phyloP scores from a whole-genome alignment of 1,140 invertebrate species.

The Eriosoma lanigerum region DNA sequence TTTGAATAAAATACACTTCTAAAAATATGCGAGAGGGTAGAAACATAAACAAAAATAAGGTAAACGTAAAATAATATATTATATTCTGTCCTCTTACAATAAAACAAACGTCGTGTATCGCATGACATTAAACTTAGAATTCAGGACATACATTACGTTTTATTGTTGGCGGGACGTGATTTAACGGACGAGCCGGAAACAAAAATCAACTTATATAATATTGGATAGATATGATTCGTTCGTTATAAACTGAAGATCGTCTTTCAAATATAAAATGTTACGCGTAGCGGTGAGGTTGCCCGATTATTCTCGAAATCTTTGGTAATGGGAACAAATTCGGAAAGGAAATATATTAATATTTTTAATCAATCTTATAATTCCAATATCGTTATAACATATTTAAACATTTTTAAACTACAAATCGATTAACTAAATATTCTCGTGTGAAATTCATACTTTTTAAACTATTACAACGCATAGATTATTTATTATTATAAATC shows the following conservation, averaged over 20 bases:
- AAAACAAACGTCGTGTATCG: constrained; percentile 11
- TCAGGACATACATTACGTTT: constrained; percentile 31
- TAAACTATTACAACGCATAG: no score
- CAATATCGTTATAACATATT: no score
- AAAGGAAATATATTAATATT: no score
- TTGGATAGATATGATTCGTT: background rate
- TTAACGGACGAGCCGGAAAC: background rate
- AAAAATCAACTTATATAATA: background rate
- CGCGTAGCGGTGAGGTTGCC: no score
- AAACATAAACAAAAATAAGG: background rate
- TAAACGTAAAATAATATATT: constrained; percentile 13
- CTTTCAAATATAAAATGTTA: no score
- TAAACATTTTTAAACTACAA: no score
- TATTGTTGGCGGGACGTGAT: background rate
- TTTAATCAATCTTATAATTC: no score
- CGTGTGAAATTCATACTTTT: no score
- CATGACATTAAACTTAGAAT: constrained; percentile 29
- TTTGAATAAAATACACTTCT: background rate
- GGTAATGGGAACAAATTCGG: no score
- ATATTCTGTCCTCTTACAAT: background rate
- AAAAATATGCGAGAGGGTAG: background rate
- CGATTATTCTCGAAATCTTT: no score
- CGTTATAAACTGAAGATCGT: background rate
- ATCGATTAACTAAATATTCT: no score
- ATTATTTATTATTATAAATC: no score